phyloP scores from a whole-genome alignment of 2,888 invertebrate genomes.

The Perizoma affinitatum region DNA sequence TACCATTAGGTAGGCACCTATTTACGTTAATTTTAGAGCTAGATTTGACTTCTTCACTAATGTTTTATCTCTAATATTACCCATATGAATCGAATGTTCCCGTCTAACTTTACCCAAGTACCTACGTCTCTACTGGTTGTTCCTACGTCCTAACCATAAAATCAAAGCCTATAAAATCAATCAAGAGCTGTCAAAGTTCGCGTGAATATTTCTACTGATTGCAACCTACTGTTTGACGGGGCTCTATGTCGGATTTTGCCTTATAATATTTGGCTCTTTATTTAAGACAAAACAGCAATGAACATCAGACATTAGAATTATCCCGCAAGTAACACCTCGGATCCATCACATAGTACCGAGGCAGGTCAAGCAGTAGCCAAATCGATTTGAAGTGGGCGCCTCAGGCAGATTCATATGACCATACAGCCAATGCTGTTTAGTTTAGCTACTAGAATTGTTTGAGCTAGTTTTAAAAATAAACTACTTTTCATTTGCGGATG shows the following conservation, averaged over 20 bases:
- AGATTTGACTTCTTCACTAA: no score
- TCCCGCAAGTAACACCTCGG: slow-evolving; percentile 12
- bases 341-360: slow-evolving; percentile 32
- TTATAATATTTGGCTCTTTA: not conserved
- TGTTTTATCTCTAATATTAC: no score
- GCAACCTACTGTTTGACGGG: no score
- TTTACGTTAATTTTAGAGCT: no score
- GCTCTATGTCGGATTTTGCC: not conserved
- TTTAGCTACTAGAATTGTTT: slow-evolving; percentile 51
- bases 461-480: slow-evolving; percentile 57
- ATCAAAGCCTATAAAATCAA: no score
- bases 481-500: slow-evolving; percentile 16
- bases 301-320: slow-evolving; percentile 5
- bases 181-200: no score
- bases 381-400: slow-evolving; percentile 60
- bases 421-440: slow-evolving; percentile 54
- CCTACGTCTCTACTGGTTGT: no score
- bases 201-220: no score
- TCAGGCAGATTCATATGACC: slow-evolving; percentile 50
- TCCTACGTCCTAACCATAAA: no score
- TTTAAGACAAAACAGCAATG: slow-evolving; percentile 16
- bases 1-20: no score
- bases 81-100: no score
- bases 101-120: no score
- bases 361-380: slow-evolving; percentile 60